Evolutionary conservation across 2,113 vertebrate species (phyloP).

Genomic region (Brevimyrus niger): DNA sequence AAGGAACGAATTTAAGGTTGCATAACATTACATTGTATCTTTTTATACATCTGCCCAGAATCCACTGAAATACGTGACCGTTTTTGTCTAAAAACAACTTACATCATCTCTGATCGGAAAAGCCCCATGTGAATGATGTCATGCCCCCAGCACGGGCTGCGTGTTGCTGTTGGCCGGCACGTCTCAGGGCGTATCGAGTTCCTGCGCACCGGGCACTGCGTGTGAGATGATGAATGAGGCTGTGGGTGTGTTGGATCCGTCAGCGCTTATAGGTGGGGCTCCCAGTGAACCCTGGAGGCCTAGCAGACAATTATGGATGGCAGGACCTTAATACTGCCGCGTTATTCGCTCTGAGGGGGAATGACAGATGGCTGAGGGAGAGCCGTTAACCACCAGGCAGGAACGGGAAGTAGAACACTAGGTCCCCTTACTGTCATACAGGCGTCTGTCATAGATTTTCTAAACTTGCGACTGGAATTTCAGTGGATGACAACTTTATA

Average conservation of each 20-base stretch:
- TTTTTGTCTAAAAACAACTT: conserved; percentile 1
- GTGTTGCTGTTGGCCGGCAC: neutral
- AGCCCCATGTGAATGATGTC: neutral
- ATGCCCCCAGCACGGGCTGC: neutral
- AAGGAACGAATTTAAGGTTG: neutral
- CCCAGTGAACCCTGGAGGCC: conserved; percentile 2
- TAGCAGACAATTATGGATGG: conserved; percentile 38
- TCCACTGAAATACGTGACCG: neutral
- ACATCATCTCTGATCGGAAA: neutral
- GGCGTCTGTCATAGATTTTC: neutral
- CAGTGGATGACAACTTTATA: neutral
- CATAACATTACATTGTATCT: neutral
- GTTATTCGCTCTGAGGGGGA: conserved; percentile 37
- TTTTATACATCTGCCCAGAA: neutral
- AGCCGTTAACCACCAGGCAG: conserved; percentile 24
- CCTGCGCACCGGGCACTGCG: neutral
- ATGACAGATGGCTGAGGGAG: conserved; percentile 32
- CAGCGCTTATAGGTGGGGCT: conserved; percentile 32
- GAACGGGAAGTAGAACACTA: conserved; percentile 19
- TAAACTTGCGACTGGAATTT: neutral
- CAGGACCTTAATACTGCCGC: conserved; percentile 29
- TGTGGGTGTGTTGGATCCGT: conserved; percentile 25
- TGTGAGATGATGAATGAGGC: conserved; percentile 35
- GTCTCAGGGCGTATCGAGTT: neutral
- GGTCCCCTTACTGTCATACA: neutral